Evolutionary conservation across 35 echinoderm and acorn worm genomes (phyloP).

Genomic region (Stichopus chloronotus): DNA sequence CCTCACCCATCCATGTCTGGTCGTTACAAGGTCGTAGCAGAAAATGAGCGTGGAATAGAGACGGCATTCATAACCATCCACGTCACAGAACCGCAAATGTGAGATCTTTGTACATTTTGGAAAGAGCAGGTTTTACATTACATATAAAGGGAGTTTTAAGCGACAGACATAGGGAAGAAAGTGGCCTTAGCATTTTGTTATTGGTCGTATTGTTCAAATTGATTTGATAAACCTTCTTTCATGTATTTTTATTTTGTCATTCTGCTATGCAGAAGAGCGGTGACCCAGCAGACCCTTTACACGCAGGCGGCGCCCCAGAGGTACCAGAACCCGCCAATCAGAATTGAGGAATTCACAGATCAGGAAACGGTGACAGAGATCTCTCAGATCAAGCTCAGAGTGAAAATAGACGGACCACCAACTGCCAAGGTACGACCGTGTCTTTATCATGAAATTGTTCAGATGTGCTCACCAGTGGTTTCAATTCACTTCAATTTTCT

Average conservation of each 20-base stretch:
- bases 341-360: conserved; percentile 65
- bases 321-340: conserved; percentile 54
- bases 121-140: not conserved
- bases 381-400: conserved; percentile 74
- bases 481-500: no score
- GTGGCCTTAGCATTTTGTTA: no score
- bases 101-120: not conserved
- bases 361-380: conserved; percentile 68
- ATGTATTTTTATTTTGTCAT: not conserved
- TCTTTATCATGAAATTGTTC: not conserved
- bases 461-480: no score
- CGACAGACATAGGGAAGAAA: not conserved
- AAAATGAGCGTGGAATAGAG: conserved; percentile 59
- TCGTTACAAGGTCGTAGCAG: conserved; percentile 53
- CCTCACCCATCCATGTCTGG: conserved; percentile 47
- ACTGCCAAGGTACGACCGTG: conserved; percentile 44
- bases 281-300: conserved; percentile 26
- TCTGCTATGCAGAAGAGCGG: conserved; percentile 14
- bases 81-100: conserved; percentile 57
- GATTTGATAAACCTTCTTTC: no score
- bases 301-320: conserved; percentile 40
- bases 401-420: conserved; percentile 67
- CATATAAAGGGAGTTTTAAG: no score
- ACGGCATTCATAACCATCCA: conserved; percentile 64
- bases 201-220: no score